Base-by-base conservation (phyloP, 2,113 vertebrate species). In the Nesogale talazaci region DNA sequence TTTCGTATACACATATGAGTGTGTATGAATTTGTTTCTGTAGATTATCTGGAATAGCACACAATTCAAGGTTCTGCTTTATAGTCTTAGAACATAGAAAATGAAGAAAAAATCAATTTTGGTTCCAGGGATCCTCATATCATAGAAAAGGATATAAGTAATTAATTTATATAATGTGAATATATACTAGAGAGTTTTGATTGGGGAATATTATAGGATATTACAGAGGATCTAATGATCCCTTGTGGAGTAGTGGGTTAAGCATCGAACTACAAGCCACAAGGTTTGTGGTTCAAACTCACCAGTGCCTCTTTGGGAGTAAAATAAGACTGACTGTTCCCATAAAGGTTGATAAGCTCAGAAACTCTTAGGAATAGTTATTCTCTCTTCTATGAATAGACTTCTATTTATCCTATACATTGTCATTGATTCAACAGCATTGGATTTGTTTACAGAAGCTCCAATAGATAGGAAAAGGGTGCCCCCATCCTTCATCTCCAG, bases 91-190 rank as follows among this genome's bases (percentile, higher is more conserved):
- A 61, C 6, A 61, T 23, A 61, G 59, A 61, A 52, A 61, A 61
- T 61, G 25, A 67, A 36, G 52, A 38, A 7, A 4, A 70, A 46
- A 76, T 25, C 46, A 22, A 40, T 34, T 86, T 10, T 4, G 1
- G 38, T 23, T 20, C 16, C n/a, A 77, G n/a, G 5, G 52, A 67
- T 8, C 3, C 46, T 76, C n/a, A 88, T 4, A 40, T 2, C 14
- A 77, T 4, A 82, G 10, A 74, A 2, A 92, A 16, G 83, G 56
- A 85, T 16, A 31, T 0, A 77, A 22, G 23, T 16, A 78, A 61
- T 52, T 63, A 79, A 22, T 70, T 65, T 31, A 89, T 70, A 65
- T 52, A 46, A 23, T 95, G 82, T 80, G 34, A 93, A 74, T 65
- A 61, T 84, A 93, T 78, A 63, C 6, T 69, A 69, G n/a, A 78